Percentiles rank a stretch among this genome's conserved stretches.
Conservation (phyloP, 2,797 vertebrate genomes). For the Loriculus beryllinus region DNA sequence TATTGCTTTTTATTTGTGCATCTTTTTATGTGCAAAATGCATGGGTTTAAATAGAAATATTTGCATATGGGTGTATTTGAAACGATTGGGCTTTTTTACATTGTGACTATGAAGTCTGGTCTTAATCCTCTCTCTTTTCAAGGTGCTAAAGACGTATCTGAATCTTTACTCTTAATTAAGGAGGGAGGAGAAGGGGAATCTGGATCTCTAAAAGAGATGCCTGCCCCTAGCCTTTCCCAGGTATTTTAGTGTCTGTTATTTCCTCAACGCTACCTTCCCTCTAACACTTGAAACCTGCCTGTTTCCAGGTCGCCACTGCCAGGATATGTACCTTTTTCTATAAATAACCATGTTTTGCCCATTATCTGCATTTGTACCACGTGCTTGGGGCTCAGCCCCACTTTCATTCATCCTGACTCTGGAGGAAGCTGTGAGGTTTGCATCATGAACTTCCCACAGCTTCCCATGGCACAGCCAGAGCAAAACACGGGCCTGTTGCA, state of each 20-base stretch:
- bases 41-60: background rate
- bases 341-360: background rate
- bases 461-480: background rate
- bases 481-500: background rate
- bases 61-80: background rate
- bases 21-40: background rate
- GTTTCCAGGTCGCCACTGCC: background rate
- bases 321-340: background rate
- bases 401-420: background rate
- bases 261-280: background rate
- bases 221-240: background rate
- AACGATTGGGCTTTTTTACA: background rate
- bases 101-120: background rate
- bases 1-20: background rate
- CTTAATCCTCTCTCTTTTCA: background rate
- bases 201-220: background rate
- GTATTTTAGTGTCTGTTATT: background rate
- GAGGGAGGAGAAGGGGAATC: background rate
- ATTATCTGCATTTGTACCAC: background rate
- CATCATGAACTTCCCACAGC: background rate
- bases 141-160: background rate
- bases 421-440: background rate
- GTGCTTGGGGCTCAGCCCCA: background rate
- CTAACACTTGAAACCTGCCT: background rate
- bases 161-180: slow-evolving; percentile 18